A percentile compares a stretch with the other conserved stretches of the same genome.
Evolutionary conservation across 2,888 invertebrate species (phyloP).

Genomic region (Gastracanthus pulcherrimus): DNA sequence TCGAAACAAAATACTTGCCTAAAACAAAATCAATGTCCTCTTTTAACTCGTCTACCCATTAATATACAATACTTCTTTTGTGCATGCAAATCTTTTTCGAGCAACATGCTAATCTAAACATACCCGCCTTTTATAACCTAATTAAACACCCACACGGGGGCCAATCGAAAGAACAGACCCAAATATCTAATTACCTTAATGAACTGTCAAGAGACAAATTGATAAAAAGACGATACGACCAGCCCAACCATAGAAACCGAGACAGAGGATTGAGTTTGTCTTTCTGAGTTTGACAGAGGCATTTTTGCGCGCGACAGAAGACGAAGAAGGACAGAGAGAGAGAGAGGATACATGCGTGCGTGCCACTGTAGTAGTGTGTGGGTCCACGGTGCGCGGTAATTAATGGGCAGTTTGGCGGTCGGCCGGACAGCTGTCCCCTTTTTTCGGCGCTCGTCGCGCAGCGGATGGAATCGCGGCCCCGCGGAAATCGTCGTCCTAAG

Average conservation of each 20-base stretch:
- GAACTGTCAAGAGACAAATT: conserved; percentile 54
- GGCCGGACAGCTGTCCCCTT: conserved; percentile 76
- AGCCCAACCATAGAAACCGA: background rate
- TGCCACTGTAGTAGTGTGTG: background rate
- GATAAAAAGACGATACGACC: conserved; percentile 50
- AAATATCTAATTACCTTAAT: conserved; percentile 40
- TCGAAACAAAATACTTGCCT: background rate
- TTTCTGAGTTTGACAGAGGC: conserved; percentile 60
- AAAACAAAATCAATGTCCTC: background rate
- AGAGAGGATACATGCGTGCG: conserved; percentile 51
- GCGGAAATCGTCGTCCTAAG: conserved; percentile 69
- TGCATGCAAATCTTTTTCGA: background rate
- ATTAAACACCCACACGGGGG: conserved; percentile 45
- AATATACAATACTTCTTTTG: background rate
- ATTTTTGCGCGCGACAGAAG: conserved; percentile 65
- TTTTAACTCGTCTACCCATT: background rate
- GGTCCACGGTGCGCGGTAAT: conserved; percentile 68
- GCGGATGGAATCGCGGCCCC: conserved; percentile 71
- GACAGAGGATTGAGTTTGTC: conserved; percentile 53
- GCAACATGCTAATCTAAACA: conserved; percentile 16
- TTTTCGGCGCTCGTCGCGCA: conserved; percentile 57
- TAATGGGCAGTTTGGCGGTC: conserved; percentile 76
- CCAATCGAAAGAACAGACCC: background rate
- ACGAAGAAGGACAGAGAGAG: conserved; percentile 55
- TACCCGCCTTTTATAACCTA: conserved; percentile 33